Base-by-base conservation (phyloP, 2,113 vertebrate species). In the Neopipo cinnamomea region DNA sequence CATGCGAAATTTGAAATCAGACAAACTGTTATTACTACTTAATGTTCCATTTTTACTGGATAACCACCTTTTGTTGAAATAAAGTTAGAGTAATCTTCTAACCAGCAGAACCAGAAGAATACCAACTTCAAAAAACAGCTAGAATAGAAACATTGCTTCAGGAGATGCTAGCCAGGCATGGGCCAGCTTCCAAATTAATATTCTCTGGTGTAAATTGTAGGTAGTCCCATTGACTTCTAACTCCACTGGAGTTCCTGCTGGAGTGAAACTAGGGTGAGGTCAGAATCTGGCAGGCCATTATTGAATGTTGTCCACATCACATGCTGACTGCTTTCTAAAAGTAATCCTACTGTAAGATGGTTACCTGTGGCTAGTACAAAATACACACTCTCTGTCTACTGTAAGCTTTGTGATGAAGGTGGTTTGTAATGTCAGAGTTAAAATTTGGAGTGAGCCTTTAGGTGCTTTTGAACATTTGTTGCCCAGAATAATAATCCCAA, bases 301-400 rank as follows among this genome's bases (percentile, higher is more conserved):
- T 7, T 88, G 85, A 94, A 74, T 14, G 41, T 33, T 80, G 31
- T 71, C 92, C 90, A 80, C 0, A 0, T 79, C 75, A 85, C 82
- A 88, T 30, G 88, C 90, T 91, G 88, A 24, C 33, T 77, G 25
- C 37, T 74, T 94, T 95, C 89, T 91, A 72, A 91, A 96, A 94
- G 72, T 55, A 92, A 61, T 22, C 47, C 49, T 35, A 27, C 28
- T 61, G 39, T 65, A 59, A 50, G 44, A 33, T 50, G 56, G 67
- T 74, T 59, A 62, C 19, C 30, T 55, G 41, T 56, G 35, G 35
- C 50, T 41, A 52, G 41, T 61, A 47, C 37, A 44, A 86, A 75
- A 83, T 59, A 47, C 20, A 49, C 20, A 27, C 31, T 53, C 30
- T n/a, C 75, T 67, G 52, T 35, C 81, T 63, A 2, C 22, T 58